A percentile compares a stretch with the other conserved stretches of the same genome.
Conservation (phyloP, 2,797 vertebrate genomes). For the Ispidina picta region DNA sequence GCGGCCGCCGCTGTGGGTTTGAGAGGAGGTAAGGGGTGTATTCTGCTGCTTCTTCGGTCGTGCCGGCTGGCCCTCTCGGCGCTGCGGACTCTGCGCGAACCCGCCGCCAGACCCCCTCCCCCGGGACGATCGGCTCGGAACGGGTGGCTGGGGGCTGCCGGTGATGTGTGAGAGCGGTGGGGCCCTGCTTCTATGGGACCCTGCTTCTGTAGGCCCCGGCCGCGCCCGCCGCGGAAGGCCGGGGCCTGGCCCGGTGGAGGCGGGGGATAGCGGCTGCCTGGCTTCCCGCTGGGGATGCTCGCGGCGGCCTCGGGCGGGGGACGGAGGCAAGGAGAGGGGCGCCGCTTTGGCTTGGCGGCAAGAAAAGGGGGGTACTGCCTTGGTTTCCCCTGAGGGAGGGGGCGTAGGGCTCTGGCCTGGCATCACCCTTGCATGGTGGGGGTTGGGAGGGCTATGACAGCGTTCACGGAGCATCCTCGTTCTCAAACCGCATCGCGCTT, state of each 20-base stretch:
- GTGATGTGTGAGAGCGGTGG: neutral
- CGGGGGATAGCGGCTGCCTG: neutral
- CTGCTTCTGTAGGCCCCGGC: neutral
- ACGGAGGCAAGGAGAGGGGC: neutral
- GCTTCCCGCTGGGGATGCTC: neutral
- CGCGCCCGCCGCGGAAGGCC: neutral
- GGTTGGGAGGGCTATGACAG: neutral
- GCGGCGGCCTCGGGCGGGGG: neutral
- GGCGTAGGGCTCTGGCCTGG: neutral
- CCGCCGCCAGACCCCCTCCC: accelerated
- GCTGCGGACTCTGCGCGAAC: neutral
- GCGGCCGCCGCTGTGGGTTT: neutral
- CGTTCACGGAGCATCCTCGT: neutral
- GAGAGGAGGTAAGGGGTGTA: constrained; percentile 47
- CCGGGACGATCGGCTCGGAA: too few species aligned
- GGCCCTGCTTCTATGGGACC: too few species aligned
- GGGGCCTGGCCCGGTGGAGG: neutral
- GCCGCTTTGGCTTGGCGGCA: neutral
- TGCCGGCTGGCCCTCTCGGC: neutral
- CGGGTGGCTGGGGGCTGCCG: neutral
- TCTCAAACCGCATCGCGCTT: neutral
- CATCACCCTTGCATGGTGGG: neutral
- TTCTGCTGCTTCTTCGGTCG: accelerated
- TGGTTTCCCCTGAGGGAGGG: too few species aligned
- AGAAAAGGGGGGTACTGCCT: too few species aligned